phyloP scores from a whole-genome alignment of 2,888 invertebrate genomes.

The Eristalinus aeneus region DNA sequence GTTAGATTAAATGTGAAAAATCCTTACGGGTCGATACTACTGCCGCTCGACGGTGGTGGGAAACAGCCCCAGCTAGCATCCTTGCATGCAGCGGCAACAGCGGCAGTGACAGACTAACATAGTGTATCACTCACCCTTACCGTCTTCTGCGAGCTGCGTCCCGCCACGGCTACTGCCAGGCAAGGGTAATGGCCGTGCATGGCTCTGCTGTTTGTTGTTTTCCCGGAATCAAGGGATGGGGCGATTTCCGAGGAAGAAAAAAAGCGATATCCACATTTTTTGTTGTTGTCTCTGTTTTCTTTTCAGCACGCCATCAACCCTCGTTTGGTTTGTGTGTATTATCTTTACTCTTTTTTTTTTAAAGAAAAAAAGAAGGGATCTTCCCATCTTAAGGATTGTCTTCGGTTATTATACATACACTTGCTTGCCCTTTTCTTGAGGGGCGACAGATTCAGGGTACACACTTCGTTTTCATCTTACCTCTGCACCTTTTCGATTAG shows the following conservation, averaged over 20 bases:
- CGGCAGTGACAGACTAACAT: slow-evolving; percentile 19
- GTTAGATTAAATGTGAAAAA: slow-evolving; percentile 72
- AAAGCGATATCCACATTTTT: slow-evolving; percentile 63
- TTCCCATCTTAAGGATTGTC: slow-evolving; percentile 53
- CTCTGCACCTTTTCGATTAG: slow-evolving; percentile 57
- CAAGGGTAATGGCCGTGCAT: slow-evolving; percentile 65
- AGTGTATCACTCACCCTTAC: slow-evolving; percentile 64
- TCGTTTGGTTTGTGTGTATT: slow-evolving; percentile 30
- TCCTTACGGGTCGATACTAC: slow-evolving; percentile 58
- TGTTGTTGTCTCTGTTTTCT: slow-evolving; percentile 30
- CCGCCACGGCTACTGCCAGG: not conserved
- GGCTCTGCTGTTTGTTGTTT: slow-evolving; percentile 65
- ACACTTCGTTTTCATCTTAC: slow-evolving; percentile 34
- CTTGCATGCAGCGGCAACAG: slow-evolving; percentile 55
- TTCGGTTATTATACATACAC: slow-evolving; percentile 13
- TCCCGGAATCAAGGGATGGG: slow-evolving; percentile 41
- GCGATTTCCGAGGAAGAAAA: slow-evolving; percentile 39
- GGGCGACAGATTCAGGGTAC: slow-evolving; percentile 36
- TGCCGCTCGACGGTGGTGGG: slow-evolving; percentile 1
- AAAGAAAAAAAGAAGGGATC: slow-evolving; percentile 33
- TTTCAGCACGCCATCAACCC: slow-evolving; percentile 51
- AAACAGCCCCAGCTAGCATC: slow-evolving; percentile 40
- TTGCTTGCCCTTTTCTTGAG: slow-evolving; percentile 37
- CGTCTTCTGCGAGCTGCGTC: slow-evolving; percentile 35
- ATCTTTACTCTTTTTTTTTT: slow-evolving; percentile 35